Evolutionary conservation across 2,113 vertebrate genomes (phyloP), one percentile per base, ranked within the genome.

Genomic region (Barnardius zonarius): DNA sequence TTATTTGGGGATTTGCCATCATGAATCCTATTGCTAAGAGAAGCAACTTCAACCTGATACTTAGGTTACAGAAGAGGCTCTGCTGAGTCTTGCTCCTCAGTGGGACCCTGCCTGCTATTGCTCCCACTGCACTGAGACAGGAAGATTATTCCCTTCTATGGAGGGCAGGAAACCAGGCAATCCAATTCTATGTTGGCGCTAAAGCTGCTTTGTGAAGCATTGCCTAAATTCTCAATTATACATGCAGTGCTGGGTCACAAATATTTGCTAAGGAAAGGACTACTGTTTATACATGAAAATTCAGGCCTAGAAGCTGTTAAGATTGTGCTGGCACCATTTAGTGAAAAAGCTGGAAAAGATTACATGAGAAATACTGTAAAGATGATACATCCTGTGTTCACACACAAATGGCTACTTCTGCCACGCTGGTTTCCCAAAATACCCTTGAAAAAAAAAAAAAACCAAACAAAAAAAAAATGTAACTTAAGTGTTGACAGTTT

Each of bases 81-180:
- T 63, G 4, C 20, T 14, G 19, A 57, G 59, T 30, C 41, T 48
- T 37, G 57, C 31, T 84, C 59, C 57, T 31, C 46, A 28, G 27
- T 6, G 11, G 54, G 63, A 18, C 14, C 10, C 13, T 43, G 23
- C 9, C 52, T 16, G 31, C 19, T 68, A 23, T 5, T 33, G 27
- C 10, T 57, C 17, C 9, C 24, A 31, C 12, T 2, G 19, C 16
- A 11, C 14, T 24, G 27, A 66, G 30, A 14, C 13, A 57, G 35
- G 33, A 70, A n/a, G 31, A 35, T 20, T 11, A 37, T 10, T 44
- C 22, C 24, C 27, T 35, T 41, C 44, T 9, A 43, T 0, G 0
- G 7, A 30, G 35, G 10, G 9, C 46, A 94, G 22, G 52, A 72
- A 64, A 62, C 2, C 41, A 82, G 13, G 11, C 7, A 39, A 68